Conservation (phyloP, 2,113 vertebrate species). For the Halcyon senegalensis region DNA sequence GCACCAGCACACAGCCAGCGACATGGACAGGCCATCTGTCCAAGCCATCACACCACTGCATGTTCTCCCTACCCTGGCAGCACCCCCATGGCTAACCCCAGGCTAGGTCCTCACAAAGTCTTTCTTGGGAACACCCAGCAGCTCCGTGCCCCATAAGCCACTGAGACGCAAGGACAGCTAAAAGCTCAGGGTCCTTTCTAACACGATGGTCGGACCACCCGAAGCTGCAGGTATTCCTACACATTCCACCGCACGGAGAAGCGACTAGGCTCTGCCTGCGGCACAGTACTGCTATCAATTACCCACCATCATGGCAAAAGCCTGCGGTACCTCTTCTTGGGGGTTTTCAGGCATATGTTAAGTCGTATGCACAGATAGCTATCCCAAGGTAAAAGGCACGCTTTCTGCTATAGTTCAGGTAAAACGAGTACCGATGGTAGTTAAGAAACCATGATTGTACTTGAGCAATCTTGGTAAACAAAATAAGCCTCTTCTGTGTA, state of each 20-base stretch:
- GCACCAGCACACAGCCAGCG: fast-evolving
- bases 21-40: fast-evolving
- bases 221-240: not conserved
- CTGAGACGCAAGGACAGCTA: fast-evolving
- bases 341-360: not conserved
- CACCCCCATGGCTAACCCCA: not conserved
- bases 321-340: not conserved
- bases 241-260: not conserved
- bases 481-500: not conserved
- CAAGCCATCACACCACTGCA: not conserved
- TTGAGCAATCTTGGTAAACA: not conserved
- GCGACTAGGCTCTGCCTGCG: not conserved
- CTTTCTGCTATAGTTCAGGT: not conserved
- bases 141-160: fast-evolving
- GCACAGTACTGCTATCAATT: not conserved
- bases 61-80: not conserved
- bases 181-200: not conserved
- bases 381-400: not conserved
- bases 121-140: not conserved
- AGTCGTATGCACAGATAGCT: not conserved
- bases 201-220: not conserved
- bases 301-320: not conserved
- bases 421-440: not conserved
- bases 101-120: not conserved
- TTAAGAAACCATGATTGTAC: not conserved